Base-by-base conservation (phyloP, 2,888 invertebrate genomes). In the Icerya purchasi region DNA sequence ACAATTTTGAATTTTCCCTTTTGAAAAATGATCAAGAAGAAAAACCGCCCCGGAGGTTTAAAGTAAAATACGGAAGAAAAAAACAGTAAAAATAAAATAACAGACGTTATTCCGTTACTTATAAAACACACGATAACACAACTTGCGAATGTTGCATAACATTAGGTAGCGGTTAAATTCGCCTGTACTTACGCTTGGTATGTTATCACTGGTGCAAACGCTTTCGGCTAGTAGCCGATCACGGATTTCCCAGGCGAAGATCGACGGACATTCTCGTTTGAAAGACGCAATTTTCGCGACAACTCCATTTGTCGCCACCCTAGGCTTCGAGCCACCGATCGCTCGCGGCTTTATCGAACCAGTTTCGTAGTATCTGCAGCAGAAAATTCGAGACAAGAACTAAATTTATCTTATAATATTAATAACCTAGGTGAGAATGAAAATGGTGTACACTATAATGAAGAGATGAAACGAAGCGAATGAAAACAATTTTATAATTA, bases 191-290 rank as follows among this genome's bases (percentile, higher is more conserved):
- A 94, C 94, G 74, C 92, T 92, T 66, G 94, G 94, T 70, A 94
- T 93, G 74, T 93, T 96, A 75, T 96, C 96, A 75, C 89, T 90
- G 75, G 89, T 92, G 80, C 96, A 96, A 68, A 92, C 87, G 67
- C 87, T 89, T 71, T 96, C 96, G 62, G 87, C 84, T 60, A 96
- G 79, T 67, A 96, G 80, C 70, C 93, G 82, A 70, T 96, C 96
- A 58, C 94, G 77, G 71, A 96, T 96, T 77, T 96, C 96, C 96
- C 96, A 96, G 56, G 96, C 94, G 76, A 96, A 96, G 74, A 96
- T 96, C 67, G 92, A 92, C 49, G 94, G 94, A 73, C 94, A 94
- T 73, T 96, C 94, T 58, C 93, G 77, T 75, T 96, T 96, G 80
- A 92, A 96, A 72, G 90, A 87, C 60, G 94, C 92, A 68, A 96